Evolutionary conservation across 2,113 vertebrate species (phyloP).

Genomic region (Coregonus clupeaformis): DNA sequence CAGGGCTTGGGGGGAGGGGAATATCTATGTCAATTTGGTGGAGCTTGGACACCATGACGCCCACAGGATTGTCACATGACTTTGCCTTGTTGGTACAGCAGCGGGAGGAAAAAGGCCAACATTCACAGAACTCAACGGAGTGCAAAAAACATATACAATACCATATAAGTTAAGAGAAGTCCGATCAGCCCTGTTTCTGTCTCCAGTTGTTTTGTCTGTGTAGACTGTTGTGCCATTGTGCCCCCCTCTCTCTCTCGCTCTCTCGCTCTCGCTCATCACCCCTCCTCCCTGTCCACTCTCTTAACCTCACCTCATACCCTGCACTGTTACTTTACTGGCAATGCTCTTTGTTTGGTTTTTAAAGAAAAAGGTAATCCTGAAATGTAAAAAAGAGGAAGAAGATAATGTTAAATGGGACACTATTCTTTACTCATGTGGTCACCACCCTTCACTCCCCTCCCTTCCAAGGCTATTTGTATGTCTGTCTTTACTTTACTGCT

Average conservation of each 20-base stretch:
- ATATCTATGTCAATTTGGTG: slow-evolving; percentile 38
- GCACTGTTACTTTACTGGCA: slow-evolving; percentile 17
- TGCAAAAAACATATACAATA: slow-evolving; percentile 52
- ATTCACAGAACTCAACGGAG: slow-evolving; percentile 58
- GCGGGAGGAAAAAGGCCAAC: slow-evolving; percentile 45
- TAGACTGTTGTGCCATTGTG: slow-evolving; percentile 70
- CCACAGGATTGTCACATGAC: slow-evolving; percentile 38
- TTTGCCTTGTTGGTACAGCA: slow-evolving; percentile 49
- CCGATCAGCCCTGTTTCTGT: slow-evolving; percentile 53
- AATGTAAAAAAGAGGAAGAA: slow-evolving; percentile 65
- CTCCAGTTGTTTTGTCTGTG: slow-evolving; percentile 66
- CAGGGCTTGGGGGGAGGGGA: neutral
- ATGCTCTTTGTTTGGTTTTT: slow-evolving; percentile 59
- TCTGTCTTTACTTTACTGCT: slow-evolving; percentile 83
- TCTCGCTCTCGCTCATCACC: slow-evolving; percentile 14
- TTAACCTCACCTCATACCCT: slow-evolving; percentile 1
- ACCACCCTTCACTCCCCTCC: slow-evolving; percentile 25
- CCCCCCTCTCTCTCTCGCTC: slow-evolving; percentile 36
- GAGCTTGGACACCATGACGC: slow-evolving; percentile 26
- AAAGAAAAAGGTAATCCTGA: slow-evolving; percentile 67
- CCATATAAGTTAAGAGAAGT: slow-evolving; percentile 64
- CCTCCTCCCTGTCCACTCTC: slow-evolving; percentile 49
- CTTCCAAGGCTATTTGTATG: slow-evolving; percentile 62
- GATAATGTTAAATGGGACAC: slow-evolving; percentile 73
- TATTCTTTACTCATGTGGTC: slow-evolving; percentile 33